Evolutionary conservation across 2,888 invertebrate genomes (phyloP), one percentile per base, ranked within the genome.

Genomic region (Mesorhabditis spiculigera): DNA sequence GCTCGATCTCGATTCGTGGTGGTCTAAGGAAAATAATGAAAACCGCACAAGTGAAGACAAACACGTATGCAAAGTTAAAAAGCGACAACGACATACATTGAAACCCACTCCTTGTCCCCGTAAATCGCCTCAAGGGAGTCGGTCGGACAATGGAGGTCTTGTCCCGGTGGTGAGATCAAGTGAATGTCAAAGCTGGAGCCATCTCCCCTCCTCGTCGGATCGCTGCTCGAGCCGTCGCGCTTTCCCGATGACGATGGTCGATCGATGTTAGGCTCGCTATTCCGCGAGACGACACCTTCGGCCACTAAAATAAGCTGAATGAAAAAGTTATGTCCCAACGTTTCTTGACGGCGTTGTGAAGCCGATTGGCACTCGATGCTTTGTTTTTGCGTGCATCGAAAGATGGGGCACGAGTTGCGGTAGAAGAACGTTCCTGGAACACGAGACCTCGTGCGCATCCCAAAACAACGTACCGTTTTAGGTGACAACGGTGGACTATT

Each of bases 151-250:
- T 85, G 83, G 6, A 28, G 61, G 4, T 79, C 76, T 43, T 82
- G 65, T 5, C 78, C 79, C 4, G 82, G 80, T 4, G 84, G 84
- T n/a, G 68, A 66, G 42, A 73, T 62, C 10, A 84, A 66, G 69
- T 73, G 61, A 68, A 68, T 50, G 62, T 42, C 42, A 67, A 44
- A 43, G 43, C 28, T 69, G 45, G 65, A 43, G 44, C 42, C 13
- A 68, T 10, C 6, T 5, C 45, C 13, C 28, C 28, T 45, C 45
- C 45, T 45, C 8, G 6, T 5, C 43, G 41, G 65, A 28, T 4
- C 16, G 13, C 10, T 42, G 41, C 63, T 66, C 66, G 64, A 50
- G 65, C 72, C 41, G 68, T 69, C 41, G n/a, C 62, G 44, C 62
- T 43, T 8, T 58, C 43, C 62, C 66, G 58, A 4, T 43, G 43